Base-by-base conservation (phyloP, 1,140 invertebrate species). In the Papilio machaon region DNA sequence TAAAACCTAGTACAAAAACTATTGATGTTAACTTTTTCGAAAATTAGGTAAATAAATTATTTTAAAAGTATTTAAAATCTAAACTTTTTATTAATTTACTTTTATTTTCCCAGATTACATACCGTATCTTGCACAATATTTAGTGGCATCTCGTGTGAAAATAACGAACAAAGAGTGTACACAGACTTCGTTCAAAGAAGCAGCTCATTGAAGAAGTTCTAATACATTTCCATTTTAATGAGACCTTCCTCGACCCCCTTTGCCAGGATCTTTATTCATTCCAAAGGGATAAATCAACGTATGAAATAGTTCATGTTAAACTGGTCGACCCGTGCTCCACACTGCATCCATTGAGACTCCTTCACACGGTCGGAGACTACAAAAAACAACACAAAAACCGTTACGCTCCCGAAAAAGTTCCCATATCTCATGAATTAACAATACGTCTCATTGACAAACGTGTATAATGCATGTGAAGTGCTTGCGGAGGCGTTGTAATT, bases 311-410 rank as follows among this genome's bases (percentile, higher is more conserved):
- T 90, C 91, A 86, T 81, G 82, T 82, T 64, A 82, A 74, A 87
- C 38, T 85, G 88, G 91, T 81, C 87, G 87, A 49, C 64, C 80
- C 82, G 85, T 87, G 88, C 88, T 58, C 91, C 90, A 93, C 90
- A 89, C 87, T 89, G 86, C 84, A 91, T 90, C 91, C 92, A 94
- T 94, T 93, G 89, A 93, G 88, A 87, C 89, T 89, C 92, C 89
- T 94, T 94, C 92, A 92, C 93, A 93, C 93, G 92, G 91, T 91
- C 91, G 91, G 87, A 92, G 85, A 86, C 87, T 89, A 92, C 92
- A 94, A 94, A 94, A 94, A 94, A 92, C 91, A 93, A 91, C 91
- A 94, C 90, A 94, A 94, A 94, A 93, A 92, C 92, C 93, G 93
- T 94, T 94, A 94, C 87, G 90, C 89, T 90, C 91, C 89, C 89